Percentiles rank a stretch among this genome's conserved stretches.
Evolutionary conservation across 2,797 vertebrate species (phyloP).

Genomic region (Coregonus suidteri): DNA sequence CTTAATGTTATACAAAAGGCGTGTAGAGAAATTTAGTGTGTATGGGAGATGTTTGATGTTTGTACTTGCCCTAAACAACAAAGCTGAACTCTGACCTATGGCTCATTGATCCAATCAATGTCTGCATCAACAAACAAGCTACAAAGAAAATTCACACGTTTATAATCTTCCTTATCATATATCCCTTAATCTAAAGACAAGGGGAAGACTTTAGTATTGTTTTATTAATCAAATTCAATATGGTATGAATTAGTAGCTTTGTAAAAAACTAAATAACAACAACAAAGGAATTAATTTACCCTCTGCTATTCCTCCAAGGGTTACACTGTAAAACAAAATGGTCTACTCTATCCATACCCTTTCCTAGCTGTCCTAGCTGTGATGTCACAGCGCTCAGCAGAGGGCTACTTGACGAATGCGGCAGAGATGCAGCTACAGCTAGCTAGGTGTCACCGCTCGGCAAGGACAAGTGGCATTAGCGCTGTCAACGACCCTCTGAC

Average conservation of each 20-base stretch:
- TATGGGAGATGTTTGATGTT: not conserved
- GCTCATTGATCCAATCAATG: not conserved
- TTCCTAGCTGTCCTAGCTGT: conserved; percentile 13
- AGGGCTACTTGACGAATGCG: conserved; percentile 81
- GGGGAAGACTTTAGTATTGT: too few species aligned
- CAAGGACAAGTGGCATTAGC: conserved; percentile 93
- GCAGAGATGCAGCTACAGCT: conserved; percentile 64
- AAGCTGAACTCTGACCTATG: conserved; percentile 8
- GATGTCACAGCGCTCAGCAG: conserved; percentile 50
- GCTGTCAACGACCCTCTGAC: conserved; percentile 91
- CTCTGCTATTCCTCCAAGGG: not conserved
- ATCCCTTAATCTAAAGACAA: too few species aligned
- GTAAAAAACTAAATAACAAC: too few species aligned
- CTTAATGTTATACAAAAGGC: not conserved
- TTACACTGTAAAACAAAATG: not conserved
- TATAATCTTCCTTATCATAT: too few species aligned
- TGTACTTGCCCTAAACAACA: not conserved
- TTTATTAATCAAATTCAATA: too few species aligned
- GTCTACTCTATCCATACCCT: not conserved
- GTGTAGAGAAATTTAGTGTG: not conserved
- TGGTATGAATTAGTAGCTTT: too few species aligned
- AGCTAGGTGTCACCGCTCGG: conserved; percentile 82
- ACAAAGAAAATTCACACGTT: too few species aligned
- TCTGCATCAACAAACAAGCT: too few species aligned
- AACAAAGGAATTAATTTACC: too few species aligned